Evolutionary conservation across 2,888 invertebrate species (phyloP).

Genomic region (Ypsolopha scabrella): DNA sequence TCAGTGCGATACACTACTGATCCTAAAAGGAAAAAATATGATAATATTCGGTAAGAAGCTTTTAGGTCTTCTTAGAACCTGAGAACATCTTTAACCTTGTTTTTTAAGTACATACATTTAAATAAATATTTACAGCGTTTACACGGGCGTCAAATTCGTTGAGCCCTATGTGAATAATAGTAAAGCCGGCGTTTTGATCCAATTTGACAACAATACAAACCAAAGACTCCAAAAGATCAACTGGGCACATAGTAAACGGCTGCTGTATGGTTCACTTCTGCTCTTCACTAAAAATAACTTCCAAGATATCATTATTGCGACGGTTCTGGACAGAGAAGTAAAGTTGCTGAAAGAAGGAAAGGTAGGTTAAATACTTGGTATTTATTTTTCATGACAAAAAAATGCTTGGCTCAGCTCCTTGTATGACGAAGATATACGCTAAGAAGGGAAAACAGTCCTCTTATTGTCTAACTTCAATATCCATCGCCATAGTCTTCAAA

Average conservation of each 20-base stretch:
- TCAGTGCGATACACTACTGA: conserved; percentile 36
- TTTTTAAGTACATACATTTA: no score
- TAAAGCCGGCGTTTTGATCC: conserved; percentile 39
- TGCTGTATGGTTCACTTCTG: conserved; percentile 78
- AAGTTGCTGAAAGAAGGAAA: conserved; percentile 30
- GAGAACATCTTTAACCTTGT: no score
- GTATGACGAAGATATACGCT: no score
- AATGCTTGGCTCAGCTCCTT: no score
- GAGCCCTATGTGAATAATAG: conserved; percentile 37
- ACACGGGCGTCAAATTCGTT: conserved; percentile 46
- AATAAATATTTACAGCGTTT: conserved; percentile 31
- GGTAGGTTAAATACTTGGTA: no score
- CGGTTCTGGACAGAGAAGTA: conserved; percentile 70
- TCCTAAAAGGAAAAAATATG: conserved; percentile 31
- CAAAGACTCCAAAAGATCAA: conserved; percentile 38
- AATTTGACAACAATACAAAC: conserved; percentile 27
- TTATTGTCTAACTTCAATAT: no score
- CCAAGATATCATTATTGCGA: conserved; percentile 74
- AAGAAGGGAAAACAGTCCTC: no score
- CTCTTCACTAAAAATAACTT: conserved; percentile 79
- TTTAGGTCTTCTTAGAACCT: no score
- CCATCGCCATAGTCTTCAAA: no score
- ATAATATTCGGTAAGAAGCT: conserved; percentile 42
- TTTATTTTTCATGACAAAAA: no score
- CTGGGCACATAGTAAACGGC: conserved; percentile 61